phyloP scores from a whole-genome alignment of 2,113 vertebrate species.

The Corythornis madagascariensis region DNA sequence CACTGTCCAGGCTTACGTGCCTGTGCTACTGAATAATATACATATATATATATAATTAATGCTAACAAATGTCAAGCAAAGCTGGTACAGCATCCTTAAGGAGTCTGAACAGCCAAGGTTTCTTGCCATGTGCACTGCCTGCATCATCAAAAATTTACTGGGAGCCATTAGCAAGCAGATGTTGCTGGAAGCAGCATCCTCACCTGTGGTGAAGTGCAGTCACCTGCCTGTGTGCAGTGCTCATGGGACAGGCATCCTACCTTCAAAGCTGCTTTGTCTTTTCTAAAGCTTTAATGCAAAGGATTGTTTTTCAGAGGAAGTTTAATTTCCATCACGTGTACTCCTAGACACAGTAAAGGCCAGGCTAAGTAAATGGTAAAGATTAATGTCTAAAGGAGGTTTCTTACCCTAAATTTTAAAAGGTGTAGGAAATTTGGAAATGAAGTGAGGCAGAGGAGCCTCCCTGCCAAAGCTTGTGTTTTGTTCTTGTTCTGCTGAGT shows the following conservation, averaged over 20 bases:
- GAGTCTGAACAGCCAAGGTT: not conserved
- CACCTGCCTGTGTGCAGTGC: not conserved
- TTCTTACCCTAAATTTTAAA: not conserved
- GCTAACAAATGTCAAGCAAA: not conserved
- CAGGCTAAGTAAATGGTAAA: not conserved
- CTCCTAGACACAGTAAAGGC: not conserved
- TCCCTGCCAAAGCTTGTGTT: not conserved
- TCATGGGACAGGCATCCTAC: accelerated
- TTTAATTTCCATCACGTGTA: not conserved
- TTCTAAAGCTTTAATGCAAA: not conserved
- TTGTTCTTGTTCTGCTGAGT: not conserved
- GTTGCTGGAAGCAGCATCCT: not conserved
- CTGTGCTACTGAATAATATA: not conserved
- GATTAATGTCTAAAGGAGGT: not conserved
- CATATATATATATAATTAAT: not conserved
- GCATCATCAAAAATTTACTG: not conserved
- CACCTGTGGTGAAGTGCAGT: not conserved
- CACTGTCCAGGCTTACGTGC: not conserved
- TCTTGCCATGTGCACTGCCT: not conserved
- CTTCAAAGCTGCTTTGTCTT: not conserved
- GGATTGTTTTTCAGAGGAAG: not conserved
- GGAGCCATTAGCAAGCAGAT: not conserved
- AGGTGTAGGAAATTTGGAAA: not conserved
- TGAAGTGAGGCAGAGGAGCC: not conserved
- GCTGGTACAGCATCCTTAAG: not conserved